Evolutionary conservation across 2,797 vertebrate genomes (phyloP).

Genomic region (Fistularia commersonii): DNA sequence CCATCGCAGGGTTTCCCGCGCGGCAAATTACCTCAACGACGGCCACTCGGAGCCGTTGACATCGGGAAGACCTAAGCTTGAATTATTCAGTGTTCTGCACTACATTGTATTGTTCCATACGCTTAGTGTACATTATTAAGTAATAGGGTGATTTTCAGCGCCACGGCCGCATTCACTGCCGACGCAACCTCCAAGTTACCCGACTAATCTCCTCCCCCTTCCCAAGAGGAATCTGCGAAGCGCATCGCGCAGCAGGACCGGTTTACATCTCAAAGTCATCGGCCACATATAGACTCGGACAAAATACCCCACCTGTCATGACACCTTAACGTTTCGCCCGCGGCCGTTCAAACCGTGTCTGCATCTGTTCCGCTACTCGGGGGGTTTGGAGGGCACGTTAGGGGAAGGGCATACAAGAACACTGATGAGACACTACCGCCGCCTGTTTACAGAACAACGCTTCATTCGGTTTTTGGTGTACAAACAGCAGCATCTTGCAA

Average conservation of each 20-base stretch:
- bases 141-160: constrained; percentile 30
- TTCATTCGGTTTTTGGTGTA: too few species aligned
- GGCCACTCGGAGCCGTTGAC: constrained; percentile 17
- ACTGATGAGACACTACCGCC: constrained; percentile 7
- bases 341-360: constrained; percentile 30
- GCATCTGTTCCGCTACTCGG: constrained; percentile 13
- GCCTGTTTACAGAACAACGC: neutral
- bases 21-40: constrained; percentile 29
- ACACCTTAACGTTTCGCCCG: constrained; percentile 37
- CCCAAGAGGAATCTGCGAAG: constrained; percentile 44
- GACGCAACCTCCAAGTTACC: constrained; percentile 11
- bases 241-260: constrained; percentile 25
- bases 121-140: constrained; percentile 41
- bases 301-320: constrained; percentile 65
- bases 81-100: constrained; percentile 64
- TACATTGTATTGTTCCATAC: constrained; percentile 35
- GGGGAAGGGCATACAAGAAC: constrained; percentile 23
- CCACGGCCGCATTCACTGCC: neutral
- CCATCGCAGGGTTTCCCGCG: constrained; percentile 9
- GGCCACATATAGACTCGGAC: constrained; percentile 35
- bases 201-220: constrained; percentile 38
- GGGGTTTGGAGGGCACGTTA: neutral
- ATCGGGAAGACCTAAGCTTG: constrained; percentile 41
- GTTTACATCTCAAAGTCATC: constrained; percentile 22
- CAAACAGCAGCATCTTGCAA: too few species aligned